Evolutionary conservation across 2,113 vertebrate genomes (phyloP), one percentile per base, ranked within the genome.

Genomic region (Sylvilagus bachmani): DNA sequence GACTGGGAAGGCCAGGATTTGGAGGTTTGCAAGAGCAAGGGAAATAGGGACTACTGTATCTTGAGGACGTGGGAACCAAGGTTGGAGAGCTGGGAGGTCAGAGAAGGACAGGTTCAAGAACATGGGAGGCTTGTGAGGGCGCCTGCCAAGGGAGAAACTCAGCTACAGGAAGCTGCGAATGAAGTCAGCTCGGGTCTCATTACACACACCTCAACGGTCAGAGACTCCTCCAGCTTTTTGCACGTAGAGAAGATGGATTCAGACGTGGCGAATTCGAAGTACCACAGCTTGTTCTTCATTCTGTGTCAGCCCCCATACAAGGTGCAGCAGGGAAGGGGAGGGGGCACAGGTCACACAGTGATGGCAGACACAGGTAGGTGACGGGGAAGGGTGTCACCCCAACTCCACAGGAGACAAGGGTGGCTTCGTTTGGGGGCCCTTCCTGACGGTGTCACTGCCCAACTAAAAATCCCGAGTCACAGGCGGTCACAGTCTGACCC

Each of bases 281-380:
- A 99, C 99, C 99, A 99, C 0, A 99, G 98, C 94, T 99, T 99
- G 98, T 99, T 99, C 98, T 99, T 99, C 99, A 99, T 99, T 97
- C 97, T 99, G 90, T 33, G 5, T 83, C n/a, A 78, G 84, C 62
- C 92, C 92, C 89, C 92, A 33, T 22, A 38, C 22, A 90, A 95
- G 78, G 77, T 81, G 97, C 96, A 71, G 83, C 5, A 80, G 55
- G 31, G 64, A 96, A 21, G 51, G 67, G 51, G 44, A 44, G 44
- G 44, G 44, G 44, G 44, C 44, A 87, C 33, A 88, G 53, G 9
- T 95, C 84, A 96, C 66, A 93, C 38, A 81, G 80, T 27, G 75
- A 33, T 51, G 73, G 66, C 38, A 49, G 49, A 38, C 55, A 36
- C 19, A 33, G 22, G 62, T 36, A 78, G 83, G 61, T 24, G 38